These are phyloP conservation scores for Mimumesa dahlbomi DNA, from an alignment of 2,888 invertebrate species.

Conservation along the genomic window DNA sequence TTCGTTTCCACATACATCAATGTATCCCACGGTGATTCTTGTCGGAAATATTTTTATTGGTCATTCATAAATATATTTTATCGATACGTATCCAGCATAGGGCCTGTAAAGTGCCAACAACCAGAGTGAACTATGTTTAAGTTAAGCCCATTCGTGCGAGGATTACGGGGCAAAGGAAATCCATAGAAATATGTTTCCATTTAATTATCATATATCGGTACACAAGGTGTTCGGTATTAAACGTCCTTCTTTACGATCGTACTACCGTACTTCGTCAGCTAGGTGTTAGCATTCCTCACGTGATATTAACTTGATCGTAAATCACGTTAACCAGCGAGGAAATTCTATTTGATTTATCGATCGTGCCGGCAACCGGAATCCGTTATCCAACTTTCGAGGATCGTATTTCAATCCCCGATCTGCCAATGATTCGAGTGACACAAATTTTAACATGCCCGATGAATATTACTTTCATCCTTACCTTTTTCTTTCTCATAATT, in stretches of 20 bases:
- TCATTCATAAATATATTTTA: neutral
- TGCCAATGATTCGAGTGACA: neutral
- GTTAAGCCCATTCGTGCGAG: conserved; percentile 52
- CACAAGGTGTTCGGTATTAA: conserved; percentile 45
- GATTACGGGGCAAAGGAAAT: conserved; percentile 40
- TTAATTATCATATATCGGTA: conserved; percentile 66
- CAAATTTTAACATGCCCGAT: neutral
- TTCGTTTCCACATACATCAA: conserved; percentile 1
- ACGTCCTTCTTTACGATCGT: conserved; percentile 56
- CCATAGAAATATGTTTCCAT: conserved; percentile 56
- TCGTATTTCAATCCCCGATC: conserved; percentile 14
- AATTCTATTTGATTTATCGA: conserved; percentile 57
- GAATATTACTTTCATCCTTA: too few relatives aligned
- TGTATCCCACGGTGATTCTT: neutral
- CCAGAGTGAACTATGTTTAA: conserved; percentile 11
- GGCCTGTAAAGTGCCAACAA: neutral
- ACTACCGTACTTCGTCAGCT: conserved; percentile 41
- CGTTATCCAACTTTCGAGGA: conserved; percentile 32
- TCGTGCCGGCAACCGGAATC: conserved; percentile 26
- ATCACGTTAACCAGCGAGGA: conserved; percentile 47
- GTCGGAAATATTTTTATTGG: conserved; percentile 1
- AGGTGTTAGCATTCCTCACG: conserved; percentile 56
- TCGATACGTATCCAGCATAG: neutral
- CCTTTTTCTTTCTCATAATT: too few relatives aligned
- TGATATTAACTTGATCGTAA: conserved; percentile 54